Evolutionary conservation across 2,888 invertebrate genomes (phyloP).

Genomic region (Lysandra bellargus): DNA sequence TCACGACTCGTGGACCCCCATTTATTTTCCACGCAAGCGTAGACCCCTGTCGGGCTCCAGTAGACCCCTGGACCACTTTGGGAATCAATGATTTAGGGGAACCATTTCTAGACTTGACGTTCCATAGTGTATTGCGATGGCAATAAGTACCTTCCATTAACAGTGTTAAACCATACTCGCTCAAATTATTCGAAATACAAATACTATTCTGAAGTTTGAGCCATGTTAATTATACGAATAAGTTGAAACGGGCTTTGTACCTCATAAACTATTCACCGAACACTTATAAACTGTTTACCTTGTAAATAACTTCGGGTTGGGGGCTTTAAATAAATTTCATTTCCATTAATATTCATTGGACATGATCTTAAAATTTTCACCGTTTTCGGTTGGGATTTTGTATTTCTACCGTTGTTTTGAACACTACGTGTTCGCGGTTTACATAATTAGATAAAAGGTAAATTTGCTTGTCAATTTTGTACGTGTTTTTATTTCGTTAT

Average conservation of each 20-base stretch:
- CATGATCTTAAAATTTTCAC: slow-evolving; percentile 54
- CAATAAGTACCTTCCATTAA: background rate
- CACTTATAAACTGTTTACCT: slow-evolving; percentile 44
- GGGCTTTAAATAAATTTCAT: slow-evolving; percentile 53
- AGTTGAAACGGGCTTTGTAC: background rate
- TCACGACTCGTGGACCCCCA: no score
- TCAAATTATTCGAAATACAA: background rate
- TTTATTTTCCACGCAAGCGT: no score
- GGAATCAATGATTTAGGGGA: no score
- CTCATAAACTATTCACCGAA: slow-evolving; percentile 46
- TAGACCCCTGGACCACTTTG: no score
- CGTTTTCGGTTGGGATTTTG: slow-evolving; percentile 50
- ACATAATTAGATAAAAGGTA: slow-evolving; percentile 66
- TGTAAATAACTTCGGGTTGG: slow-evolving; percentile 44
- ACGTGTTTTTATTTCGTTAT: slow-evolving; percentile 23
- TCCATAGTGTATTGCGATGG: background rate
- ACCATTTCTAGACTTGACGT: no score
- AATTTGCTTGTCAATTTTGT: slow-evolving; percentile 42
- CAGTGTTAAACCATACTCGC: background rate
- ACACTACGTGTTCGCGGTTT: slow-evolving; percentile 62
- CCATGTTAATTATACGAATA: slow-evolving; percentile 10
- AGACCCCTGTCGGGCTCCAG: no score
- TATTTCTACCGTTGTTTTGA: slow-evolving; percentile 46
- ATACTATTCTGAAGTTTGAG: slow-evolving; percentile 1
- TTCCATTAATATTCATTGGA: slow-evolving; percentile 63